Evolutionary conservation across 2,797 vertebrate species (phyloP), one percentile per base, ranked within the genome.

Genomic region (Clarias laeviceps): DNA sequence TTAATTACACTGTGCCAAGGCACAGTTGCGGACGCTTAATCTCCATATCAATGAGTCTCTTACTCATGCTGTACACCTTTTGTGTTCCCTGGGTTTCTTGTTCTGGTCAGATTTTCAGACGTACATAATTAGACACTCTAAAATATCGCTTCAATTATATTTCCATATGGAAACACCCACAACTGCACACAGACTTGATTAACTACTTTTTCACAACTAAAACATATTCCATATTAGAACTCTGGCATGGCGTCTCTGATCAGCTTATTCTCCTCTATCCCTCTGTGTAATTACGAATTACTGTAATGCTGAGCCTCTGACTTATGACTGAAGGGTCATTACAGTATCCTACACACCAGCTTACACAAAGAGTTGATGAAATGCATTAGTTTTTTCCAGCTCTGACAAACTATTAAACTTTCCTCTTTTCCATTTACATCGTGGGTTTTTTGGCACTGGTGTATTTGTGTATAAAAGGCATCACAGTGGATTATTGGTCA

Each of bases 1-100:
- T 90, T 93, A 93, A 93, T 94, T 89, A 91, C 87, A 89, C 82
- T 85, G 90, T 90, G 82, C 62, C 32, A 17, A 70, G 88, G 78
- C 79, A 78, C 65, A 64, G 73, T 77, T 77, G 87, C 62, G 70
- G 84, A 81, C 45, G 62, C 82, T 65, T 82, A 87, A 88, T 89
- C 87, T 89, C 87, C 90, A 89, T 88, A 88, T 89, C 84, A 89
- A 87, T 89, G 84, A 88, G 82, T 27, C 74, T 81, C 73, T 88
- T 78, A 57, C 27, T 74, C 62, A 54, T 18, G 18, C 54, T 37
- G 24, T 69, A n/a, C 59, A 66, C 73, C 27, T 37, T 70, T 57
- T 80, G 66, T 56, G 68, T 72, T 62, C 64, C 34, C 74, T 20
- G 6, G 50, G 22, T 17, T 37, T 64, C 22, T 50, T 80, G 37